Evolutionary conservation across 2,888 invertebrate species (phyloP).

Genomic region (Plagiodera versicolora): DNA sequence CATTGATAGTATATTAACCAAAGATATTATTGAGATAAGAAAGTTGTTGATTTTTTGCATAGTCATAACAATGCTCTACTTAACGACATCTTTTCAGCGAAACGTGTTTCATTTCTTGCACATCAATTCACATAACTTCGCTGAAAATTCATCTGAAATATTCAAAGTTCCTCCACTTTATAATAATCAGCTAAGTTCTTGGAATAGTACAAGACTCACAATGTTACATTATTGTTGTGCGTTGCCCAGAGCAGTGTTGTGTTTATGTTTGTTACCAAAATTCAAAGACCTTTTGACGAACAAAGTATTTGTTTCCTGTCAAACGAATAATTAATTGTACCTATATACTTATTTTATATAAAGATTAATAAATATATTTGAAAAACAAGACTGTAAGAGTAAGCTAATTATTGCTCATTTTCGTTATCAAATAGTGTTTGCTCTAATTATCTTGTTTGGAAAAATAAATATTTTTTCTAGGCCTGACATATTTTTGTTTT

Average conservation of each 20-base stretch:
- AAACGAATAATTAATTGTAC: conserved; percentile 16
- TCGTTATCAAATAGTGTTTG: too few species aligned
- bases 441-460: too few species aligned
- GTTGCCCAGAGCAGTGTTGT: conserved; percentile 39
- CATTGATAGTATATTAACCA: conserved; percentile 43
- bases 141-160: conserved; percentile 24
- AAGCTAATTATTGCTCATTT: too few species aligned
- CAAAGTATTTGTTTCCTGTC: conserved; percentile 37
- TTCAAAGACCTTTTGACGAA: conserved; percentile 36
- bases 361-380: too few species aligned
- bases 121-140: conserved; percentile 30
- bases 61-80: conserved; percentile 41
- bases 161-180: conserved; percentile 47
- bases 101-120: conserved; percentile 44
- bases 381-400: too few species aligned
- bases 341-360: conserved; percentile 10
- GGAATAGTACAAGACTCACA: conserved; percentile 38
- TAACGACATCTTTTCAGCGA: conserved; percentile 47
- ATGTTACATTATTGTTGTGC: conserved; percentile 46
- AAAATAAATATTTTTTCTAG: too few species aligned
- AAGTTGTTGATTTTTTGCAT: conserved; percentile 44
- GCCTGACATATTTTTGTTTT: too few species aligned
- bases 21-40: conserved; percentile 43
- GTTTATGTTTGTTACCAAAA: conserved; percentile 40
- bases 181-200: conserved; percentile 38